A percentile compares a stretch with the other conserved stretches of the same genome.
phyloP scores from a whole-genome alignment of 2,113 vertebrate genomes.

The Pelecanus crispus region DNA sequence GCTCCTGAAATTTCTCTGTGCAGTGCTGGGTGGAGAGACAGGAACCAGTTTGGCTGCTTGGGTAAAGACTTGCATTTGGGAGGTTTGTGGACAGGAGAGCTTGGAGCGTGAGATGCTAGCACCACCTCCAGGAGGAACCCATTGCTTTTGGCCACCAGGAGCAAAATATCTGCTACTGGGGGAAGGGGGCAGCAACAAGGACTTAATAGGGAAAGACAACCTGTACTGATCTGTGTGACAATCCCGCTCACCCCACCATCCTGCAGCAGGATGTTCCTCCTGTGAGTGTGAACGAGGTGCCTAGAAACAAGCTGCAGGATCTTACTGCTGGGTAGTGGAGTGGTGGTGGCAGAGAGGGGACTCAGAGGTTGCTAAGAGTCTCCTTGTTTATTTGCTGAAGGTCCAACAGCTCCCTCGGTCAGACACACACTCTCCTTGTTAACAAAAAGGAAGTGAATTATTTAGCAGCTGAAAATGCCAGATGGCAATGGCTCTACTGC shows the following conservation, averaged over 20 bases:
- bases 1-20: not conserved
- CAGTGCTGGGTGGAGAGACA: not conserved
- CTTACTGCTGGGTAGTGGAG: not conserved
- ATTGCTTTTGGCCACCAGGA: not conserved
- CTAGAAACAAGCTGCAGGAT: not conserved
- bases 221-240: not conserved
- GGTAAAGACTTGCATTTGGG: not conserved
- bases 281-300: fast-evolving
- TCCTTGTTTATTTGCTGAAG: conserved; percentile 11
- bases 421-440: conserved; percentile 21
- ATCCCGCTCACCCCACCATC: not conserved
- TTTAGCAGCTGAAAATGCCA: conserved; percentile 49
- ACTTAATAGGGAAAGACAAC: not conserved
- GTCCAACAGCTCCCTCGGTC: not conserved
- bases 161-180: not conserved
- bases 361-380: not conserved
- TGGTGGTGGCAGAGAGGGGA: not conserved
- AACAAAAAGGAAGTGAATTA: conserved; percentile 57
- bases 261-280: not conserved
- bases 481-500: conserved; percentile 27
- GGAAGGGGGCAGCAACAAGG: not conserved
- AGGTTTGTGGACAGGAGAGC: not conserved
- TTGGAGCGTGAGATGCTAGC: not conserved
- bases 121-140: not conserved
- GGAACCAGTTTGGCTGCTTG: not conserved